phyloP scores from a whole-genome alignment of 2,113 vertebrate genomes.

The Irena cyanogastra region DNA sequence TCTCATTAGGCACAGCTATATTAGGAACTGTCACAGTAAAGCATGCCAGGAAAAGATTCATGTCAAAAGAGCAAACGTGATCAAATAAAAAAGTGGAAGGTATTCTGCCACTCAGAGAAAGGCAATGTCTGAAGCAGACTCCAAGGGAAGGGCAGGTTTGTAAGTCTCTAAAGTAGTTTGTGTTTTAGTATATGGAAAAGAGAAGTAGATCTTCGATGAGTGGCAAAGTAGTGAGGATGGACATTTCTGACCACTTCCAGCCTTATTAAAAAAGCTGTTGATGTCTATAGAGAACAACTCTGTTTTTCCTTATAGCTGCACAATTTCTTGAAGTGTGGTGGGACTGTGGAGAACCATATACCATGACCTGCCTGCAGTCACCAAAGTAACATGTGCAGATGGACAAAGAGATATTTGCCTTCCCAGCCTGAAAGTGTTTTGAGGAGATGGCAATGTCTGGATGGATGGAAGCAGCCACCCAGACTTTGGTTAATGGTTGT shows the following conservation, averaged over 20 bases:
- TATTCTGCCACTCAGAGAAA: not conserved
- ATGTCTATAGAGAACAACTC: not conserved
- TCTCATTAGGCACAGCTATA: conserved; percentile 25
- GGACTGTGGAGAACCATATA: not conserved
- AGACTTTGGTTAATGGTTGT: not conserved
- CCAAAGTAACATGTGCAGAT: not conserved
- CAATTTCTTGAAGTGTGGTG: not conserved
- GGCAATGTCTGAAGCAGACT: not conserved
- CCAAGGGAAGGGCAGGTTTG: not conserved
- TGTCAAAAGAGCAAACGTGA: conserved; percentile 18
- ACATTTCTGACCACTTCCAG: not conserved
- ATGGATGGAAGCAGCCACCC: not conserved
- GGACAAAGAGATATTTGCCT: not conserved
- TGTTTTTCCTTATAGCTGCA: not conserved
- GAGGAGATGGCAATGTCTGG: not conserved
- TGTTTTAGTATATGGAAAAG: not conserved
- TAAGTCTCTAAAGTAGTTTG: not conserved
- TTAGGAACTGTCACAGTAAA: conserved; percentile 19
- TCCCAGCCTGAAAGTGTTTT: not conserved
- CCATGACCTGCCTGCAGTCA: not conserved
- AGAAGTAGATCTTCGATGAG: not conserved
- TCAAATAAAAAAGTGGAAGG: conserved; percentile 13
- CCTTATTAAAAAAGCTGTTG: not conserved
- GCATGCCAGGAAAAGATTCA: not conserved
- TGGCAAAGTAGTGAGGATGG: not conserved